Evolutionary conservation across 2,797 vertebrate species (phyloP).

Genomic region (Centropyge bicolor): DNA sequence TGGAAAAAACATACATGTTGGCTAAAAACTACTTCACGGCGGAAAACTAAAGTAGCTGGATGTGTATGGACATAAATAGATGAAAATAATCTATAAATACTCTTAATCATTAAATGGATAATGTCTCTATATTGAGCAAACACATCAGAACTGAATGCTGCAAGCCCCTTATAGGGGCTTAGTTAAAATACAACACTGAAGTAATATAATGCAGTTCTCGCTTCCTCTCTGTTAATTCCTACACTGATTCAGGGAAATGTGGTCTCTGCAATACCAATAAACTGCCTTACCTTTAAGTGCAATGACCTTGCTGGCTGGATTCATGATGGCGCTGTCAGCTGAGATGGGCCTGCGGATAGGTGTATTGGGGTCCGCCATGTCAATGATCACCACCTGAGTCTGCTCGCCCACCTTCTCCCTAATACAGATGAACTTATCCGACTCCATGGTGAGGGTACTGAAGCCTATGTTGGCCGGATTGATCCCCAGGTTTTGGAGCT

Average conservation of each 20-base stretch:
- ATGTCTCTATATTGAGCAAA: constrained; percentile 48
- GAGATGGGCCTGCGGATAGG: constrained; percentile 98
- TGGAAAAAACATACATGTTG: constrained; percentile 58
- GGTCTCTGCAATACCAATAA: background rate
- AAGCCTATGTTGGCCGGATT: constrained; percentile 99
- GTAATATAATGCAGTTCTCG: constrained; percentile 8
- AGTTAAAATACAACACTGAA: constrained; percentile 32
- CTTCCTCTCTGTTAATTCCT: constrained; percentile 19
- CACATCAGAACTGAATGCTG: constrained; percentile 38
- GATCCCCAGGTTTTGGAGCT: constrained; percentile 99
- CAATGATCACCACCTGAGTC: constrained; percentile 98
- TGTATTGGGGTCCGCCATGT: constrained; percentile 97
- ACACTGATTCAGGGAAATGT: constrained; percentile 13
- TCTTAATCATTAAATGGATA: constrained; percentile 49
- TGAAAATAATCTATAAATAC: constrained; percentile 46
- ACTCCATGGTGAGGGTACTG: constrained; percentile 99
- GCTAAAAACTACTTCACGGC: constrained; percentile 63
- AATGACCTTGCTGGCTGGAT: constrained; percentile 99
- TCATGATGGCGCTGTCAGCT: constrained; percentile 99
- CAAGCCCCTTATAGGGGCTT: constrained; percentile 13
- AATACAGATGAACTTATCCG: constrained; percentile 99
- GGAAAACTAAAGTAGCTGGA: constrained; percentile 73
- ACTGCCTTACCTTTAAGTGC: constrained; percentile 94
- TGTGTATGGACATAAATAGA: constrained; percentile 66
- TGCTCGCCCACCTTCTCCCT: constrained; percentile 99